phyloP scores from a whole-genome alignment of 53 echinoderm and acorn worm genomes.

The Mesocentrotus franciscanus region DNA sequence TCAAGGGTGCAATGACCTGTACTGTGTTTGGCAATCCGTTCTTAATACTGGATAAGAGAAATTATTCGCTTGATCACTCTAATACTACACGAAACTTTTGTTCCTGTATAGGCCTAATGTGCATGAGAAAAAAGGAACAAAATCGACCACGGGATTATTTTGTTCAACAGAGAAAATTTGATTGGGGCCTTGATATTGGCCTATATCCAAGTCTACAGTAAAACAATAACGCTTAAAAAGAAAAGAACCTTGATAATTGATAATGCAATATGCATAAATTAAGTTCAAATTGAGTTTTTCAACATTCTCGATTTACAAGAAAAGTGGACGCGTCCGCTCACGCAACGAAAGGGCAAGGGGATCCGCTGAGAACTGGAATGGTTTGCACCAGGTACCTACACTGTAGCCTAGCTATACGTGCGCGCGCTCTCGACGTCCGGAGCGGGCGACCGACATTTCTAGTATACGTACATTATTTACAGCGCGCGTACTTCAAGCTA shows the following conservation, averaged over 20 bases:
- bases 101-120: background rate
- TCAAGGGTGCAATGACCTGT: background rate
- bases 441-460: too few species aligned
- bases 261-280: too few species aligned
- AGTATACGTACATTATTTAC: too few species aligned
- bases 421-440: too few species aligned
- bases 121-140: background rate
- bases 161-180: background rate
- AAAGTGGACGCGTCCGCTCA: background rate
- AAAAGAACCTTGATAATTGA: too few species aligned
- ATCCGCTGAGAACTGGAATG: background rate
- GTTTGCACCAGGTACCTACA: too few species aligned
- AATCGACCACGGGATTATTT: background rate
- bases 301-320: background rate
- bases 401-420: too few species aligned
- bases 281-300: background rate
- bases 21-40: background rate
- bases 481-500: too few species aligned
- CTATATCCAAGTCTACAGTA: too few species aligned
- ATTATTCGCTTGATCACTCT: constrained; percentile 20
- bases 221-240: too few species aligned
- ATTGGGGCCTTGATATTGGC: too few species aligned
- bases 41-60: background rate
- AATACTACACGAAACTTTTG: background rate
- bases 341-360: background rate